These are phyloP conservation scores for Muricea muricata DNA, from an alignment of 92 coral and sea anemone genomes.

Conservation along the genomic window DNA sequence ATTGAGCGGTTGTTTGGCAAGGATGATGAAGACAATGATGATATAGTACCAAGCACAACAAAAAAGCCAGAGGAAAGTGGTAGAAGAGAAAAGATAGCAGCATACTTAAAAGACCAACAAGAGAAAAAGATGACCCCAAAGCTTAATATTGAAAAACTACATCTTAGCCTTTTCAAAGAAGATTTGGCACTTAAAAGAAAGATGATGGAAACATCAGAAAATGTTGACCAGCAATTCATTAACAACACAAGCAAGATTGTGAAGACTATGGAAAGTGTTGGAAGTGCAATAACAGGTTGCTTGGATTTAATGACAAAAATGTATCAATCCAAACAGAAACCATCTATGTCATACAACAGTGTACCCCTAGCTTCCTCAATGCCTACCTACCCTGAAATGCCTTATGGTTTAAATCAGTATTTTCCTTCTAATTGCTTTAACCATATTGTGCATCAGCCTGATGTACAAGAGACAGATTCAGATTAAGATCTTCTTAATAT, in stretches of 20 bases:
- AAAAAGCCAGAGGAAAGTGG: not conserved
- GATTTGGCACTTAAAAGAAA: slow-evolving; percentile 18
- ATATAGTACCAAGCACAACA: no score
- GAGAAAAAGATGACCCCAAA: no score
- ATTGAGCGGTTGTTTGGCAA: not conserved
- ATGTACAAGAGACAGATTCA: not conserved
- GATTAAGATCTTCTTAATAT: not conserved
- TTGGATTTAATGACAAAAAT: no score
- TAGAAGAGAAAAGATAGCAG: no score
- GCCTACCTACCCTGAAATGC: no score
- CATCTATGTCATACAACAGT: not conserved
- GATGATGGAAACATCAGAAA: no score
- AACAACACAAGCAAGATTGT: slow-evolving; percentile 9
- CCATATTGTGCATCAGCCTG: no score
- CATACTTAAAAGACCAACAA: no score
- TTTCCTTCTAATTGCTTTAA: no score
- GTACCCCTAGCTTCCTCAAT: not conserved
- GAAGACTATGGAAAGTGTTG: no score
- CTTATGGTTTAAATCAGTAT: no score
- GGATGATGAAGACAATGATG: not conserved
- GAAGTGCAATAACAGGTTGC: slow-evolving; percentile 23
- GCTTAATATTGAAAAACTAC: slow-evolving; percentile 21
- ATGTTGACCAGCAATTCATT: slow-evolving; percentile 29
- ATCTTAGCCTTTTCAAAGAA: not conserved
- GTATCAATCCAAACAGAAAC: no score